Conservation (phyloP, 2,797 vertebrate genomes). For the Mormyrops boulengeri region DNA sequence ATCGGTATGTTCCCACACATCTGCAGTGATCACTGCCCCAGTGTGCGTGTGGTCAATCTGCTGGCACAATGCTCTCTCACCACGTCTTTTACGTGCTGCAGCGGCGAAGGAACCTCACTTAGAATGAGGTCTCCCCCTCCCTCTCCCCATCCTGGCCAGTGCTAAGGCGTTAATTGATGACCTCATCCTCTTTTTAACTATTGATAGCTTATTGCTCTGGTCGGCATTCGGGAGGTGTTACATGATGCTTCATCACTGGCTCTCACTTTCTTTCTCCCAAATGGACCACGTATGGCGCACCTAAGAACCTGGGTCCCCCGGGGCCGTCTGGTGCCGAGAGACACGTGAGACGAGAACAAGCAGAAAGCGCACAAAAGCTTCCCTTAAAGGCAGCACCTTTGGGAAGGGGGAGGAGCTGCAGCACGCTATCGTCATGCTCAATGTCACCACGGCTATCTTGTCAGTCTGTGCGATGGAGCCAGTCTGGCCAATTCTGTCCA, state of each 20-base stretch:
- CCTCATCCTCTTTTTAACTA: background rate
- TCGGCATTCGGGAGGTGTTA: background rate
- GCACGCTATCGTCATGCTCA: background rate
- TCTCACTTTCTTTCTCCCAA: background rate
- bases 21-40: background rate
- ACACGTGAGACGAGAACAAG: background rate
- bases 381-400: background rate
- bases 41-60: background rate
- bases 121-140: background rate
- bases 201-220: background rate
- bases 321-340: background rate
- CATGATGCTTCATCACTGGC: background rate
- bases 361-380: background rate
- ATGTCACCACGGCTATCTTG: background rate
- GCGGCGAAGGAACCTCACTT: background rate
- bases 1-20: background rate
- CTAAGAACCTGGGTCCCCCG: too few species aligned
- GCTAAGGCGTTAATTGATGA: background rate
- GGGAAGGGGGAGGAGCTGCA: background rate
- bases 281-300: background rate
- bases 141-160: background rate
- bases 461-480: constrained; percentile 12
- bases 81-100: background rate
- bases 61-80: background rate
- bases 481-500: constrained; percentile 31